Conservation (phyloP, 2,797 vertebrate genomes). For the Sebastes oblongus region DNA sequence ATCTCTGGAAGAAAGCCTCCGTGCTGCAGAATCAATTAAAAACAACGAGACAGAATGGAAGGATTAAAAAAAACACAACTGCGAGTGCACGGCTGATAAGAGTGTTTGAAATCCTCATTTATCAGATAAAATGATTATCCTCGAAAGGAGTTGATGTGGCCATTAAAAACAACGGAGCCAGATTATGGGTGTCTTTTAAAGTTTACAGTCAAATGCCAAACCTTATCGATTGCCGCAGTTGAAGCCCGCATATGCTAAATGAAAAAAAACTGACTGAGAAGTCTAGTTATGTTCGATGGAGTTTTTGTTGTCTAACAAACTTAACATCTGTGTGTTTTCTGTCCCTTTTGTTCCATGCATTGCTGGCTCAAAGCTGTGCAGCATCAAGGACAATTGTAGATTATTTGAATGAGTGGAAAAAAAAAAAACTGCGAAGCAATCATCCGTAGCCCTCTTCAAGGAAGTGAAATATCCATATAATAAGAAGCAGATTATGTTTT, state of each 20-base stretch:
- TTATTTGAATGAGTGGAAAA: slow-evolving; percentile 55
- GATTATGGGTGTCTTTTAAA: slow-evolving; percentile 76
- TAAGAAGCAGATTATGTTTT: slow-evolving; percentile 72
- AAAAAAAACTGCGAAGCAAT: slow-evolving; percentile 37
- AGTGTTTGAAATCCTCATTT: slow-evolving; percentile 81
- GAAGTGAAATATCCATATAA: slow-evolving; percentile 67
- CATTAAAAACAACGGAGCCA: slow-evolving; percentile 78
- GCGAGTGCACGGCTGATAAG: slow-evolving; percentile 82
- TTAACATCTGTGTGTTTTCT: slow-evolving; percentile 18
- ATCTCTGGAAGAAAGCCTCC: slow-evolving; percentile 79
- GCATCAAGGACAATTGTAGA: slow-evolving; percentile 63
- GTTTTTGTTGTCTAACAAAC: slow-evolving; percentile 54
- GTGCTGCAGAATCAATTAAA: slow-evolving; percentile 83
- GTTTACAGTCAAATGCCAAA: slow-evolving; percentile 79
- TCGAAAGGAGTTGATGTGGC: slow-evolving; percentile 78
- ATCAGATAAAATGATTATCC: slow-evolving; percentile 88
- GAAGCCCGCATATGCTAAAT: slow-evolving; percentile 44
- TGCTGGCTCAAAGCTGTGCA: slow-evolving; percentile 25
- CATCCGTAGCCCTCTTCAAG: slow-evolving; percentile 45
- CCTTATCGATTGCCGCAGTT: slow-evolving; percentile 70
- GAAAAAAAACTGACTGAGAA: slow-evolving; percentile 44
- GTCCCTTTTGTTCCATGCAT: slow-evolving; percentile 26
- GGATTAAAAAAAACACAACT: slow-evolving; percentile 82
- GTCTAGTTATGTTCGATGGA: slow-evolving; percentile 35
- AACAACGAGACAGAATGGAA: slow-evolving; percentile 77